These are phyloP conservation scores for Blera fallax DNA, from an alignment of 2,888 invertebrate species.

Conservation along the genomic window DNA sequence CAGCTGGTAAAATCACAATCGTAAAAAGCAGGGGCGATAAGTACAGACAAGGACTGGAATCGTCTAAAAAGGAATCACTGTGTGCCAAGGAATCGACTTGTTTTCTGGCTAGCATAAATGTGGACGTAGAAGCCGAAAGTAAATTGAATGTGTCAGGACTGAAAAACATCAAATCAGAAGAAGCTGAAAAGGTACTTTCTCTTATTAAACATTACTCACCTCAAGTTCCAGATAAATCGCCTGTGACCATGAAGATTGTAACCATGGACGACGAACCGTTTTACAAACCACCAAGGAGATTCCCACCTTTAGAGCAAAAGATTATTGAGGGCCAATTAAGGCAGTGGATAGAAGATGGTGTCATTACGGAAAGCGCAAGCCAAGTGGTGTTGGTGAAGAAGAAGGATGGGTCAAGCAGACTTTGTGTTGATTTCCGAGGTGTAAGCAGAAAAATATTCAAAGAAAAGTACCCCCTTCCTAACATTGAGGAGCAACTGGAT, in stretches of 20 bases:
- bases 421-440: background rate
- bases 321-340: conserved; percentile 22
- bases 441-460: background rate
- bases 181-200: conserved; percentile 10
- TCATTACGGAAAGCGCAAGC: conserved; percentile 51
- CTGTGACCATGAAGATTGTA: conserved; percentile 38
- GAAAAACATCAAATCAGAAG: background rate
- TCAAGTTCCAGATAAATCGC: conserved; percentile 1
- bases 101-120: background rate
- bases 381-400: conserved; percentile 73
- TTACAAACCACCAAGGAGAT: conserved; percentile 29
- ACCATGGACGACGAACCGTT: conserved; percentile 29
- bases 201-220: conserved; percentile 6
- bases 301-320: conserved; percentile 27
- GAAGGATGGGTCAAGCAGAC: conserved; percentile 40
- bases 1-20: background rate
- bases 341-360: conserved; percentile 27
- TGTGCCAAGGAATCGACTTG: background rate
- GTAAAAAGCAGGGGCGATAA: background rate
- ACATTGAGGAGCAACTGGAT: background rate
- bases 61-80: background rate
- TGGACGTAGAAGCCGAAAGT: background rate
- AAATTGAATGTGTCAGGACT: background rate
- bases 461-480: background rate
- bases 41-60: background rate